Percentiles rank a stretch among this genome's conserved stretches.
Conservation (phyloP, 2,797 vertebrate genomes). For the Lophotriccus pileatus region DNA sequence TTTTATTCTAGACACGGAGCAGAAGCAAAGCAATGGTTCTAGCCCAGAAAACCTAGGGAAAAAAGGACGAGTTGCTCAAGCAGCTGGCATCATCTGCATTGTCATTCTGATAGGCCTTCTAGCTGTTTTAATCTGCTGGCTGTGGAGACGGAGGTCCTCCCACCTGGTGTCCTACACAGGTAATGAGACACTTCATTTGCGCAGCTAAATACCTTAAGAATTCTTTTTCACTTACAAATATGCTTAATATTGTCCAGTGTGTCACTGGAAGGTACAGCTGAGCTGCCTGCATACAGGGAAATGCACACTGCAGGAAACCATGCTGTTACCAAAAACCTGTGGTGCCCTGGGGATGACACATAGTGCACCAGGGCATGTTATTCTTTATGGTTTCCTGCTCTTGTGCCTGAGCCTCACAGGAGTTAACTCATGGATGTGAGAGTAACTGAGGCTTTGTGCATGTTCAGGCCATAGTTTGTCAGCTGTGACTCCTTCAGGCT, state of each 20-base stretch:
- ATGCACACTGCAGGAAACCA: not conserved
- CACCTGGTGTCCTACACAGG: not conserved
- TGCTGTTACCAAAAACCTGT: not conserved
- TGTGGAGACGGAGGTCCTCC: not conserved
- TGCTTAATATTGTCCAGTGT: not conserved
- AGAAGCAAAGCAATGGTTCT: not conserved
- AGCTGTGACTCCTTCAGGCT: not conserved
- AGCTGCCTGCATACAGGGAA: not conserved
- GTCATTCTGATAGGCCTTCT: not conserved
- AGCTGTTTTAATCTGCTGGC: not conserved
- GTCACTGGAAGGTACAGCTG: rapidly evolving
- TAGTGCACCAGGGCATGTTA: not conserved
- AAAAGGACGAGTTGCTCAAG: not conserved
- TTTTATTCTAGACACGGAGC: constrained; percentile 15
- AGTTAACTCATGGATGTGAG: not conserved
- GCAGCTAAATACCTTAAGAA: not conserved
- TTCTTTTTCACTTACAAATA: not conserved
- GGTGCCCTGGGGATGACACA: not conserved
- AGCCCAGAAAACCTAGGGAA: not conserved
- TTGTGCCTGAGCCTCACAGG: not conserved
- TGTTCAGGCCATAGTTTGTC: not conserved
- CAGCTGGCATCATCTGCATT: not conserved
- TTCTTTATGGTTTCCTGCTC: not conserved
- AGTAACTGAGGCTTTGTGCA: not conserved
- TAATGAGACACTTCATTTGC: not conserved